Conservation (phyloP, 2,888 invertebrate species). For the Leptopilina drosophilae region DNA sequence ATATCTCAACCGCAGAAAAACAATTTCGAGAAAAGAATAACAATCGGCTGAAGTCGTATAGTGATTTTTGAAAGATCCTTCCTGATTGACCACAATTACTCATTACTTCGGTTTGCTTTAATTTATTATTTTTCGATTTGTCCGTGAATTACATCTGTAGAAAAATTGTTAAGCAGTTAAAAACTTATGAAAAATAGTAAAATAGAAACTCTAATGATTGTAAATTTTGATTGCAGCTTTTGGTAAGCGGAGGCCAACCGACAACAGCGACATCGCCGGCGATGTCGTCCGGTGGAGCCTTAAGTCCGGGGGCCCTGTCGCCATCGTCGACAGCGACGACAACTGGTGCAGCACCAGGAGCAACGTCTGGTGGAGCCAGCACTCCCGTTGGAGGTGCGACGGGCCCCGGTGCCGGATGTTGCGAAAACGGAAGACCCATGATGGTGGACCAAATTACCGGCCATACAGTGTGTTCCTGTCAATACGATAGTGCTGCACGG, state of each 20-base stretch:
- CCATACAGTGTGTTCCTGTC: constrained; percentile 95
- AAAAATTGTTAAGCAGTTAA: no score
- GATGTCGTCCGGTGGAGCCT: constrained; percentile 86
- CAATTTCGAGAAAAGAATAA: constrained; percentile 46
- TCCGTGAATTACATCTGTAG: no score
- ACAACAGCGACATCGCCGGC: constrained; percentile 83
- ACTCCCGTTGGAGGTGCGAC: constrained; percentile 78
- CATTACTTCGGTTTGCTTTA: constrained; percentile 1
- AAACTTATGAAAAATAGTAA: no score
- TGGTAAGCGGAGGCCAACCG: constrained; percentile 87
- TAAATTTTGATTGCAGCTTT: constrained; percentile 80
- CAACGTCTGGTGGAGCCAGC: constrained; percentile 73
- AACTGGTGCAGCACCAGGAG: constrained; percentile 74
- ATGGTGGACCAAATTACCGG: constrained; percentile 96
- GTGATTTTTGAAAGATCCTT: constrained; percentile 13
- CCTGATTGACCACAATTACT: no score
- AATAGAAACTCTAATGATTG: background rate
- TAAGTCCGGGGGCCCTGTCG: constrained; percentile 86
- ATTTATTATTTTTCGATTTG: no score
- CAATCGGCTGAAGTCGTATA: background rate
- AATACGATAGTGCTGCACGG: constrained; percentile 91
- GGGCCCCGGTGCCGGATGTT: constrained; percentile 80
- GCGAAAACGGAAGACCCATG: constrained; percentile 93
- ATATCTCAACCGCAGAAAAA: constrained; percentile 46
- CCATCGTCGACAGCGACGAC: constrained; percentile 76